Conservation (phyloP, 2,797 vertebrate species). For the Apogon hyalosoma region DNA sequence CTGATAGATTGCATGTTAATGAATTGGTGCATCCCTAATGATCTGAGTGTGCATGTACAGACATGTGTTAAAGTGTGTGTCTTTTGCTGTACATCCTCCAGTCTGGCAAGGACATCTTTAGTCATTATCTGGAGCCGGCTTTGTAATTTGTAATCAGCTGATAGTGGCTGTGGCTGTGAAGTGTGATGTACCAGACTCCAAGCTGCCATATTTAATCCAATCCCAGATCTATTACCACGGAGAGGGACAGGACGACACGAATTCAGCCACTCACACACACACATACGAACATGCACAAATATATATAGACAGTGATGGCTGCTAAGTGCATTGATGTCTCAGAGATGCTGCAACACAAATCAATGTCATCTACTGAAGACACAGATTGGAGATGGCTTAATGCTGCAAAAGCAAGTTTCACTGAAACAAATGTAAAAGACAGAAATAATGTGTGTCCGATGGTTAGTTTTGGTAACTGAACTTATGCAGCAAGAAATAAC, state of each 20-base stretch:
- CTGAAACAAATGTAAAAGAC: constrained; percentile 13
- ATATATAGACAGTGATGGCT: constrained; percentile 48
- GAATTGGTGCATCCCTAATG: constrained; percentile 51
- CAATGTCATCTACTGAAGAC: constrained; percentile 48
- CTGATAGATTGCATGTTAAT: constrained; percentile 60
- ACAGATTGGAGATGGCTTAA: constrained; percentile 38
- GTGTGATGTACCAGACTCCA: constrained; percentile 79
- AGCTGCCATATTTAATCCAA: constrained; percentile 83
- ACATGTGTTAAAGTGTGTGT: constrained; percentile 37
- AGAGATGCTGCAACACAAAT: constrained; percentile 54
- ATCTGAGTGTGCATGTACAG: constrained; percentile 26
- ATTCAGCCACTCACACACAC: constrained; percentile 6
- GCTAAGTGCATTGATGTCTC: constrained; percentile 72
- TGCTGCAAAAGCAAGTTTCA: constrained; percentile 27
- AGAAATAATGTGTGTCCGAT: constrained; percentile 1
- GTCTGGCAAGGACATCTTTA: constrained; percentile 73
- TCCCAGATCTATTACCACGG: constrained; percentile 75
- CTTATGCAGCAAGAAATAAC: constrained; percentile 20
- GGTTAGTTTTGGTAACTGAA: constrained; percentile 16
- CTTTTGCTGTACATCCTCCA: constrained; percentile 44
- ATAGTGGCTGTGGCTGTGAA: constrained; percentile 76
- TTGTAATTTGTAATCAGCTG: constrained; percentile 82
- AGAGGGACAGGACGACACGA: constrained; percentile 41
- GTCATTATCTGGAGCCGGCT: constrained; percentile 73
- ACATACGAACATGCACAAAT: constrained; percentile 10